Percentiles rank a stretch among this genome's conserved stretches.
Evolutionary conservation across 2,113 vertebrate species (phyloP).

Genomic region (Microcebus griseorufus): DNA sequence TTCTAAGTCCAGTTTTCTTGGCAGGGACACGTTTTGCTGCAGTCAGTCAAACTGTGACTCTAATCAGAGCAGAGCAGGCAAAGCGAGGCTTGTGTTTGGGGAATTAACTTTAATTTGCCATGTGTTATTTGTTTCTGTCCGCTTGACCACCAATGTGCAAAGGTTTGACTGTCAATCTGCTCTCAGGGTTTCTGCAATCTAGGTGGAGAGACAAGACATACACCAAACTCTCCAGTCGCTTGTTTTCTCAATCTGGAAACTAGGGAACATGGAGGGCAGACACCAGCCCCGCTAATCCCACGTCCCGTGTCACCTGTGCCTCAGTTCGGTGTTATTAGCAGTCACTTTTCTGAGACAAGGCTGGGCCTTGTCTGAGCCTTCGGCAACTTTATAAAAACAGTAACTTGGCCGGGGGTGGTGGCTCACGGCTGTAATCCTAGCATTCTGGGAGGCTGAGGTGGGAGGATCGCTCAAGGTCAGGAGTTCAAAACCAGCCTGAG

Average conservation of each 20-base stretch:
- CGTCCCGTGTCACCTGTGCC: background rate
- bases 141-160: background rate
- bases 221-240: background rate
- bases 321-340: background rate
- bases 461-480: too few species aligned
- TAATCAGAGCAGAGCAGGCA: background rate
- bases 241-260: slow-evolving; percentile 3
- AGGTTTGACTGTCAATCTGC: background rate
- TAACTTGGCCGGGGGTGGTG: too few species aligned
- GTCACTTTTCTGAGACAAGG: background rate
- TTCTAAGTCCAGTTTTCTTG: background rate
- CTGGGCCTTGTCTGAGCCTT: background rate
- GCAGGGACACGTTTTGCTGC: background rate
- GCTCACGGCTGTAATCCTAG: too few species aligned
- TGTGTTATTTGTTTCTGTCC: background rate
- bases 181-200: background rate
- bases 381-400: background rate
- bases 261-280: background rate
- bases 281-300: background rate
- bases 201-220: background rate
- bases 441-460: too few species aligned
- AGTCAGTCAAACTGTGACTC: background rate
- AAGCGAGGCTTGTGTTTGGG: background rate
- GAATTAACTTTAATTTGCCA: background rate
- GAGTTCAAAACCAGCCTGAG: too few species aligned